Percentiles rank a stretch among this genome's conserved stretches.
Evolutionary conservation across 1,140 invertebrate genomes (phyloP).

Genomic region (Eufriesea mexicana): DNA sequence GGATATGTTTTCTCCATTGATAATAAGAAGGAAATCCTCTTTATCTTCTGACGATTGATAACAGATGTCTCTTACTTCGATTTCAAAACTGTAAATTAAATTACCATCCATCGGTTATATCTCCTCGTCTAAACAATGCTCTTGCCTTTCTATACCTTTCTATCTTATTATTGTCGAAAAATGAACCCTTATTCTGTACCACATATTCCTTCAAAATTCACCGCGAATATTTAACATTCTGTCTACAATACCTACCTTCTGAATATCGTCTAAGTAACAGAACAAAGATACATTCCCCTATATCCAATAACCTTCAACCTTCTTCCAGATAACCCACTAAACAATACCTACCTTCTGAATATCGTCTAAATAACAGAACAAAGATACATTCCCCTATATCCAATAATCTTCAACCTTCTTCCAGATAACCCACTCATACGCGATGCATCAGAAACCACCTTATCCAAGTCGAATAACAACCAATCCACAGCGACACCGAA

Average conservation of each 20-base stretch:
- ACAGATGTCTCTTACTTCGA: no score
- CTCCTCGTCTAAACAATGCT: no score
- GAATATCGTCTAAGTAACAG: not conserved
- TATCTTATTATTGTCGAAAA: not conserved
- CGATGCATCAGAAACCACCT: constrained; percentile 8
- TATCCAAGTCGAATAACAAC: constrained; percentile 6
- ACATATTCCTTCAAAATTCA: not conserved
- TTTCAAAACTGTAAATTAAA: not conserved
- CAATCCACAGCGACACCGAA: not conserved
- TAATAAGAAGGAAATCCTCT: not conserved
- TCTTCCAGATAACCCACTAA: accelerated
- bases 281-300: not conserved
- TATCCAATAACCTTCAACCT: not conserved
- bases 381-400: not conserved
- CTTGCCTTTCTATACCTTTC: not conserved
- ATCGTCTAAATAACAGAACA: not conserved
- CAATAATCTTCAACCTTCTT: not conserved
- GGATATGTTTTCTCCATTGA: not conserved
- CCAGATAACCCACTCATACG: accelerated
- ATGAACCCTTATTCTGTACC: not conserved
- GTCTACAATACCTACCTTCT: not conserved
- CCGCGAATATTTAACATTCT: not conserved
- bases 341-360: not conserved
- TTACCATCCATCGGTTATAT: no score
- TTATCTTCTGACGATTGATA: not conserved